A percentile compares a stretch with the other conserved stretches of the same genome.
These are phyloP conservation scores for Drosophila mayaguana DNA, from an alignment of 2,888 invertebrate species.

Conservation along the genomic window DNA sequence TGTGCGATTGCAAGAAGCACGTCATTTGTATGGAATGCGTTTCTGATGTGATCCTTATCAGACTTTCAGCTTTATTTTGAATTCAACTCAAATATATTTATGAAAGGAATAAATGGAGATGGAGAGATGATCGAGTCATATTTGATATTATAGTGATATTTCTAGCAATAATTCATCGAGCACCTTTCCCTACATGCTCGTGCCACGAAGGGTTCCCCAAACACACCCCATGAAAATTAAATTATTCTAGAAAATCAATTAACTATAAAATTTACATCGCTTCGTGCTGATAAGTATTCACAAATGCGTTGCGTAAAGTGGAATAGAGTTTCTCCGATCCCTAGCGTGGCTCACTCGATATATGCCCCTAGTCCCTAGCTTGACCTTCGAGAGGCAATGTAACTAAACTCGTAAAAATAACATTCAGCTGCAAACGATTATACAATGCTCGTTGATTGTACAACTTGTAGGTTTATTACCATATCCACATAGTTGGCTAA, in stretches of 20 bases:
- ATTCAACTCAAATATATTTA: background rate
- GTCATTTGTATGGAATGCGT: constrained; percentile 2
- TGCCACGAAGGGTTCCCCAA: background rate
- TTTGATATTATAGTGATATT: background rate
- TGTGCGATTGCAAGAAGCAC: background rate
- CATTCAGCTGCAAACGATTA: background rate
- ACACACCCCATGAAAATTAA: background rate
- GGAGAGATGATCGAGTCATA: too few species aligned
- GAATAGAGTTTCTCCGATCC: background rate
- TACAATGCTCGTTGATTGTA: background rate
- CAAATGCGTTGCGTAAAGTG: constrained; percentile 6
- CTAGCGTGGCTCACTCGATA: background rate
- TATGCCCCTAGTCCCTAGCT: background rate
- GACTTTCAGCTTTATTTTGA: background rate
- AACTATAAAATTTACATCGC: constrained; percentile 5
- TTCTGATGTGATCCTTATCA: background rate
- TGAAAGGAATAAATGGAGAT: too few species aligned
- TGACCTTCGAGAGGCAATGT: constrained; percentile 1
- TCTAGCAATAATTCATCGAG: background rate
- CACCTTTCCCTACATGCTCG: too few species aligned
- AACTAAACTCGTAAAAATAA: background rate
- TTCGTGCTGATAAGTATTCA: background rate
- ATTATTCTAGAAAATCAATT: background rate
- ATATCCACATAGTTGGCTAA: background rate
- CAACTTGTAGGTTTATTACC: background rate